These are phyloP conservation scores for Heliconius himera DNA, from an alignment of 1,140 invertebrate genomes.

Conservation along the genomic window DNA sequence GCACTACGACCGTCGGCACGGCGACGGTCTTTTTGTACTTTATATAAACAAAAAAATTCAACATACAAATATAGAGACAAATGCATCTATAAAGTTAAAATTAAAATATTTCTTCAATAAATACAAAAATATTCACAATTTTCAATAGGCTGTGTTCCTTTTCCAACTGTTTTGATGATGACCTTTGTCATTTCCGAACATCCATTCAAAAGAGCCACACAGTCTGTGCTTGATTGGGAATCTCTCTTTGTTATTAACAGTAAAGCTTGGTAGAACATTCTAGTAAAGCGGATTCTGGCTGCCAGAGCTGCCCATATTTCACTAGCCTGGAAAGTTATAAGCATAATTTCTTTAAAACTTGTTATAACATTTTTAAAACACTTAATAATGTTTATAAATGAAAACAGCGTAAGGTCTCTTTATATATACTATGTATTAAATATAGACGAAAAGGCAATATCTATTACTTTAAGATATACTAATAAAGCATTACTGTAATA, in stretches of 20 bases:
- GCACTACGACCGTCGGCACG: too few relatives aligned
- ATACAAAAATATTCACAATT: slow-evolving; percentile 82
- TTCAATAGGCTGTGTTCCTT: slow-evolving; percentile 89
- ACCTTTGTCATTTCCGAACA: slow-evolving; percentile 89
- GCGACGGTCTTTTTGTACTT: too few relatives aligned
- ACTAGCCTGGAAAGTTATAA: slow-evolving; percentile 47
- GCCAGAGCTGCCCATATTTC: slow-evolving; percentile 86
- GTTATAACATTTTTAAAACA: too few relatives aligned
- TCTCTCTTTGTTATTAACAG: slow-evolving; percentile 84
- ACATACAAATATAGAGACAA: too few relatives aligned
- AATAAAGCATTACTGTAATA: too few relatives aligned
- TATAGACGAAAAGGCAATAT: too few relatives aligned
- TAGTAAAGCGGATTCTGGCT: slow-evolving; percentile 91
- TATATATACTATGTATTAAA: too few relatives aligned
- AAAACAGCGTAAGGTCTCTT: too few relatives aligned
- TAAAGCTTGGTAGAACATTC: slow-evolving; percentile 92
- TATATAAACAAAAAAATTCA: too few relatives aligned
- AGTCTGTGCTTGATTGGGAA: slow-evolving; percentile 73
- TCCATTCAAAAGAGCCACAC: slow-evolving; percentile 83
- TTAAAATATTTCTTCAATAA: background rate
- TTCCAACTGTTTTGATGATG: slow-evolving; percentile 88
- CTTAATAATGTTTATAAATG: too few relatives aligned
- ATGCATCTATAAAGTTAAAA: background rate
- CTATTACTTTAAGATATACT: too few relatives aligned
- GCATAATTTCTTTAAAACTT: background rate